A percentile compares a stretch with the other conserved stretches of the same genome.
Conservation (phyloP, 2,888 invertebrate species). For the Sarcophaga carnaria region DNA sequence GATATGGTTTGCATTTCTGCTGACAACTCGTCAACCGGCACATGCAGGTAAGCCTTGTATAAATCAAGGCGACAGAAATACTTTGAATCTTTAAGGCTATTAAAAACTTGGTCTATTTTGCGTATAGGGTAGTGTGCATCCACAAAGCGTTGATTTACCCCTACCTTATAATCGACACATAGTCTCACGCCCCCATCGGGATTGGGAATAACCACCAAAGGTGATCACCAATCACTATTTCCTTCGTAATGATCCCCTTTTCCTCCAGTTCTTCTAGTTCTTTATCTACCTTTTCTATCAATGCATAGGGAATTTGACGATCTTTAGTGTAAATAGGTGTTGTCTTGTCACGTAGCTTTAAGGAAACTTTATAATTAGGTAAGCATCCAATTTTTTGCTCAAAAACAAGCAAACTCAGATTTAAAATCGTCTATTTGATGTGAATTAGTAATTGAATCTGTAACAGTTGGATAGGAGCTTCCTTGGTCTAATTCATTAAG, state of each 20-base stretch:
- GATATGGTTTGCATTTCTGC: constrained; percentile 29
- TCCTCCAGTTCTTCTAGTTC: background rate
- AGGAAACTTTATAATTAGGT: constrained; percentile 34
- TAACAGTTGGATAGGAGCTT: too few species aligned
- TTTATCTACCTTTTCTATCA: constrained; percentile 24
- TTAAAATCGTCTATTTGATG: too few species aligned
- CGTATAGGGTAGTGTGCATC: constrained; percentile 10
- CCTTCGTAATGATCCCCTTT: too few species aligned
- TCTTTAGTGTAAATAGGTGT: constrained; percentile 20
- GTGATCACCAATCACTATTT: too few species aligned
- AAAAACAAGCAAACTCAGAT: background rate
- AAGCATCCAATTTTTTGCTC: constrained; percentile 41
- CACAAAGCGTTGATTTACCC: constrained; percentile 30
- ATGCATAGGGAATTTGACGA: background rate
- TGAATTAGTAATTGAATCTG: too few species aligned
- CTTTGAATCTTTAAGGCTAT: constrained; percentile 39
- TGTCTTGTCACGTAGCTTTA: constrained; percentile 38
- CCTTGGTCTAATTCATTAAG: too few species aligned
- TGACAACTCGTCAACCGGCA: constrained; percentile 11
- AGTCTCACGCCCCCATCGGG: constrained; percentile 15
- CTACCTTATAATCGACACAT: constrained; percentile 33
- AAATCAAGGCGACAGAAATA: constrained; percentile 58
- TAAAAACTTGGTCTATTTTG: constrained; percentile 50
- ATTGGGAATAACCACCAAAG: constrained; percentile 14
- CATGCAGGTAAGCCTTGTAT: constrained; percentile 50